Evolutionary conservation across 2,888 invertebrate genomes (phyloP).

Genomic region (Buathra laborator): DNA sequence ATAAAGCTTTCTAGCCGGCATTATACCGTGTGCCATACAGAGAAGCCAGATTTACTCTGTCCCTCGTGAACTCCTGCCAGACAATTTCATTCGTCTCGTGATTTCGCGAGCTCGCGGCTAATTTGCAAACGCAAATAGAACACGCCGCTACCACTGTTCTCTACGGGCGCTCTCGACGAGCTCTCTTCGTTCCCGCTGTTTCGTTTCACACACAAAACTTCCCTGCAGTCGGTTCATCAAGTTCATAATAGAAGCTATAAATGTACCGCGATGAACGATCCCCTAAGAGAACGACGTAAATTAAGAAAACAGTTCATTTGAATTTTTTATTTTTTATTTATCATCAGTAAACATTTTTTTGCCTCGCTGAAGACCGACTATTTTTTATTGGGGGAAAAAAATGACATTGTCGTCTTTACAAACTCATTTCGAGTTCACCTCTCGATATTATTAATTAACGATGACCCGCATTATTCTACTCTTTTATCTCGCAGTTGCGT

Average conservation of each 20-base stretch:
- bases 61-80: conserved; percentile 55
- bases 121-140: conserved; percentile 65
- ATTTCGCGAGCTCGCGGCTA: conserved; percentile 64
- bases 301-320: neutral
- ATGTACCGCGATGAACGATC: neutral
- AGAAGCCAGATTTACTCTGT: conserved; percentile 49
- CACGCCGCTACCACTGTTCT: conserved; percentile 51
- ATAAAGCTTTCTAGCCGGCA: conserved; percentile 52
- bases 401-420: too few species aligned
- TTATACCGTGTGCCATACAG: conserved; percentile 41
- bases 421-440: too few species aligned
- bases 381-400: too few species aligned
- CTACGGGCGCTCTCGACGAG: neutral
- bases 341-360: neutral
- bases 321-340: conserved; percentile 5
- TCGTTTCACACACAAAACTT: conserved; percentile 44
- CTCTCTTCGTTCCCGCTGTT: conserved; percentile 11
- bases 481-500: neutral
- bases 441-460: neutral
- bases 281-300: neutral
- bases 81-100: conserved; percentile 66
- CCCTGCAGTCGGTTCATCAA: conserved; percentile 43
- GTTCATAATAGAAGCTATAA: conserved; percentile 47
- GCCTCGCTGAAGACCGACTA: neutral
- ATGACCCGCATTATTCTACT: conserved; percentile 1